phyloP scores from a whole-genome alignment of 2,113 vertebrate genomes.

The Pluvianellus socialis region DNA sequence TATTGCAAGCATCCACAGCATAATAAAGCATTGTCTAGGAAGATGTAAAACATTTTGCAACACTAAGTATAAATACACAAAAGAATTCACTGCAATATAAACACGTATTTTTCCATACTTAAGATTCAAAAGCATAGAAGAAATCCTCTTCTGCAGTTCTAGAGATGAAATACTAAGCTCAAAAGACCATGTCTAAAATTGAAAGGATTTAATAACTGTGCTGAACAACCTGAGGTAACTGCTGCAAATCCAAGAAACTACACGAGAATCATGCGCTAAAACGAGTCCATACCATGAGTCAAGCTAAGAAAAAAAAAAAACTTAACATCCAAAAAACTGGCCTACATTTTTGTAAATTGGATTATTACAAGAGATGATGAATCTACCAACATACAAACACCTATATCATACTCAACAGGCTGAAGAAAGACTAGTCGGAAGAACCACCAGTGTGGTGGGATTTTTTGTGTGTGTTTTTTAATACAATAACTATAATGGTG shows the following conservation, averaged over 20 bases:
- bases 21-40: neutral
- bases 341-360: neutral
- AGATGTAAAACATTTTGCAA: neutral
- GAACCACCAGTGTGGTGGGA: rapidly evolving
- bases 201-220: neutral
- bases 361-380: neutral
- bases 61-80: neutral
- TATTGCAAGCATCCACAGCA: neutral
- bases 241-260: neutral
- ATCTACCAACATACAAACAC: neutral
- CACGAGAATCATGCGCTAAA: neutral
- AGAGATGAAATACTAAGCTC: neutral
- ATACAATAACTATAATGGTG: neutral
- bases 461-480: neutral
- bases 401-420: neutral
- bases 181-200: neutral
- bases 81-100: neutral
- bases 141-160: neutral
- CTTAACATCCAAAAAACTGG: neutral
- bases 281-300: neutral
- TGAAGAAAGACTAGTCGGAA: neutral
- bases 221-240: neutral
- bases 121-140: neutral
- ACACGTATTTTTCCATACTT: neutral
- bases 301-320: neutral